Evolutionary conservation across 2,888 invertebrate species (phyloP).

Genomic region (Leptopilina syphax): DNA sequence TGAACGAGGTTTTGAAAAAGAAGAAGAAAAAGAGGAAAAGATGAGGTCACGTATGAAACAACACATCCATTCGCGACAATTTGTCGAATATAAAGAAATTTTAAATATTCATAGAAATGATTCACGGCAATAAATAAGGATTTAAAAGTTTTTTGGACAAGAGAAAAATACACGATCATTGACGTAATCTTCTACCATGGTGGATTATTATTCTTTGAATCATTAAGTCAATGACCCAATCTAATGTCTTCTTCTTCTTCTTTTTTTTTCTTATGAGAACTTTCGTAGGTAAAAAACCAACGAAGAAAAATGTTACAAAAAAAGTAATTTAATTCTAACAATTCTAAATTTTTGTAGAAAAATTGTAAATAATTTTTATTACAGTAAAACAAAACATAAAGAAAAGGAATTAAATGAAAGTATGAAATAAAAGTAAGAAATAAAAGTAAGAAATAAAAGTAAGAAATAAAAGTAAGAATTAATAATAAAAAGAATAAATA

Average conservation of each 20-base stretch:
- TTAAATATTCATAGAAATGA: conserved; percentile 62
- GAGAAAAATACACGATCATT: conserved; percentile 57
- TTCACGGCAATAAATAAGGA: conserved; percentile 63
- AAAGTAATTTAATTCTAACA: too few relatives aligned
- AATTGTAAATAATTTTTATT: too few relatives aligned
- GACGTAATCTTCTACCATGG: conserved; percentile 51
- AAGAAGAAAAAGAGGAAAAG: conserved; percentile 6
- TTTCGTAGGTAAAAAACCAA: too few relatives aligned
- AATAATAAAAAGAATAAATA: too few relatives aligned
- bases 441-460: too few relatives aligned
- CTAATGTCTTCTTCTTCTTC: conserved; percentile 45
- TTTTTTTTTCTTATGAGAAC: too few relatives aligned
- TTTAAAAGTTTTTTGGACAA: conserved; percentile 54
- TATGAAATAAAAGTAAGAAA: too few relatives aligned
- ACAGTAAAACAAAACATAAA: too few relatives aligned
- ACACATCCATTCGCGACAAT: conserved; percentile 47
- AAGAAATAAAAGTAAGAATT: too few relatives aligned
- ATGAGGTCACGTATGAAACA: conserved; percentile 38
- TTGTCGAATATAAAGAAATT: conserved; percentile 47
- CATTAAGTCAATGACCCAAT: conserved; percentile 58
- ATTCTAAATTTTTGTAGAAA: too few relatives aligned
- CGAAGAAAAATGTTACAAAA: too few relatives aligned
- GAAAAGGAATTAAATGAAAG: too few relatives aligned
- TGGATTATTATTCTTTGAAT: conserved; percentile 56
- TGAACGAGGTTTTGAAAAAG: background rate